Evolutionary conservation across 2,888 invertebrate species (phyloP), one percentile per base, ranked within the genome.

Genomic region (Cabera pusaria): DNA sequence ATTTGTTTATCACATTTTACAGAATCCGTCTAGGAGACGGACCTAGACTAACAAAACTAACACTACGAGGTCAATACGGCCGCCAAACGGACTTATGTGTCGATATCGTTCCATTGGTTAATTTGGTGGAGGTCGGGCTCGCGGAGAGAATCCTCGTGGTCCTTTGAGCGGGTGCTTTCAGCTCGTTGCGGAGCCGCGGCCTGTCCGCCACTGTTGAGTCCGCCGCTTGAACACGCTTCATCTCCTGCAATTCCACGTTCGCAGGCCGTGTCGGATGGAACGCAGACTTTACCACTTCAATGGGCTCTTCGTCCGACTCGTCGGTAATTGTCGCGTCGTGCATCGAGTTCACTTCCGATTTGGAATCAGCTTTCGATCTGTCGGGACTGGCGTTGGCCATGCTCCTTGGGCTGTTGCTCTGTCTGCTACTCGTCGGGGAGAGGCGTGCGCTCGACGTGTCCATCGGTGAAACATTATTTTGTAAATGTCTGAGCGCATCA

Each of bases 271-370:
- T 92, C 9, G 93, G 93, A 27, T 93, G 92, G 73, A 93, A 94
- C 1, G 94, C 94, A 0, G 94, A 94, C 59, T 93, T 93, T 0
- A 94, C 94, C 10, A 94, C 94, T 62, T 94, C 94, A 56, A 94
- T 94, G 37, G 92, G 92, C 61, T 93, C 93, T 41, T 94, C 93
- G 25, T 93, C 93, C 0, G 93, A 93, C 45, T 91, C 91, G 40
- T 92, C 92, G 2, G 92, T 90, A 44, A 90, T 90, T 0, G 91
- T 91, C 11, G 90, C 90, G 18, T 92, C 92, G 44, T 91, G 89
- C 5, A 92, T 91, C 5, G 93, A 93, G 64, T 92, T 92, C 7
- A 90, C 90, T 67, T 92, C 92, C 0, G 91, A 90, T 45, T 91
- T 91, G 0, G 90, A 87, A 62, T 92, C 91, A 2, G 78, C 77